Base-by-base conservation (phyloP, 2,888 invertebrate species). In the Augochlorella aurata region DNA sequence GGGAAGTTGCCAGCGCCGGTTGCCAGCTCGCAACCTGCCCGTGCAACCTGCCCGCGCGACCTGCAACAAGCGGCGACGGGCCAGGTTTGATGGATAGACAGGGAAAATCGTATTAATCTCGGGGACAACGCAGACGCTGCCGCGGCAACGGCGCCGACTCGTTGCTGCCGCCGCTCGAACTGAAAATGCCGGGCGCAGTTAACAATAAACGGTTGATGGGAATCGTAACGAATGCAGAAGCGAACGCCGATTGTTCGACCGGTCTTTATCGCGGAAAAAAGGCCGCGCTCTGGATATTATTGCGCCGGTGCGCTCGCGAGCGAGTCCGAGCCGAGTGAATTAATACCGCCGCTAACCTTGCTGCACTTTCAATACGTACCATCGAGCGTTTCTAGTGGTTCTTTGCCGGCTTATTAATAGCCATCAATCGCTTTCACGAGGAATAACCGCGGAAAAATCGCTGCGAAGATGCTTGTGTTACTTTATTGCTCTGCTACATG, bases 61-160 rank as follows among this genome's bases (percentile, higher is more conserved):
- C 10, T 24, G 58, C 24, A 7, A 58, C 24, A 12, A 58, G 21
- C 14, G 0, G 24, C 69, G 71, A 52, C 49, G 61, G 12, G 50
- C 50, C 18, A 74, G 61, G 68, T 52, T 49, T 74, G 68, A 72
- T 45, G 16, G 16, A 44, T 1, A n/a, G 44, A 45, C 69, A 47
- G n/a, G n/a, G 47, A 21, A 24, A 81, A 77, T 67, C 38, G 45
- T 74, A 70, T 81, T 81, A 81, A 82, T 82, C 68, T 29, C 63
- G 4, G 50, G 45, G 50, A 58, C 58, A 29, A 75, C 47, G 54
- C 18, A 21, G 16, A 65, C 58, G 8, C 72, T 52, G 50, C 29
- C 29, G 29, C 29, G 29, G 29, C 29, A 1, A 3, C 29, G 29
- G 29, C 29, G 2, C 2, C 29, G 38, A 38, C 38, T 38, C 38